Evolutionary conservation across 2,113 vertebrate genomes (phyloP), one percentile per base, ranked within the genome.

Genomic region (Sceloporus undulatus): DNA sequence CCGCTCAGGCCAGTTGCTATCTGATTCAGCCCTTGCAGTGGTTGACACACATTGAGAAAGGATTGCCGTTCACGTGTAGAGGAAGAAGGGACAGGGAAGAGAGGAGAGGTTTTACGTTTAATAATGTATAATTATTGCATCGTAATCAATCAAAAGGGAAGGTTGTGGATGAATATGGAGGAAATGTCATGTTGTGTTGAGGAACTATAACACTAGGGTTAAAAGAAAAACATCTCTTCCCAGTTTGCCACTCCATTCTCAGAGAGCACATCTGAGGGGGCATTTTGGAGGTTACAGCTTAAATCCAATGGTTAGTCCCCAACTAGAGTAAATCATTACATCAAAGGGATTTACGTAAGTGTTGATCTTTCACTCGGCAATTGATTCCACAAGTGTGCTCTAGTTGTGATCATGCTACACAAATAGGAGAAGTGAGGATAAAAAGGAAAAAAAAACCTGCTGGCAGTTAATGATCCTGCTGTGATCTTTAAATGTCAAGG

Each of bases 1-100:
- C 1, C 76, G 81, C 89, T 90, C 90, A 96, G 94, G 94, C 94
- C 90, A 87, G 91, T 95, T 92, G 91, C 94, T 96, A 94, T 88
- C 91, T 75, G 71, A 86, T 95, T 93, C 94, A 90, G 87, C 94
- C 85, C 91, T 92, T 92, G 87, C 84, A 40, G 40, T 84, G 82
- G 86, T 34, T 95, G 93, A 87, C 93, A 29, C 27, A 88, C 86
- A 65, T 91, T 95, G 88, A 89, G 29, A 91, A 94, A 86, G 90
- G 90, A 93, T 90, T 90, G 68, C 84, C 9, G 80, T 68, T 75
- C 29, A 38, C 79, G 85, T 68, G 78, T 90, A n/a, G 52, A 65
- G 13, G 27, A 2, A 2, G 8, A 48, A 29, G 7, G 1, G 0
- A 0, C 0, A 5, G 14, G 48, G 16, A 66, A 70, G 19, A 83